Evolutionary conservation across 2,888 invertebrate species (phyloP), one percentile per base, ranked within the genome.

Genomic region (Idaea dimidiata): DNA sequence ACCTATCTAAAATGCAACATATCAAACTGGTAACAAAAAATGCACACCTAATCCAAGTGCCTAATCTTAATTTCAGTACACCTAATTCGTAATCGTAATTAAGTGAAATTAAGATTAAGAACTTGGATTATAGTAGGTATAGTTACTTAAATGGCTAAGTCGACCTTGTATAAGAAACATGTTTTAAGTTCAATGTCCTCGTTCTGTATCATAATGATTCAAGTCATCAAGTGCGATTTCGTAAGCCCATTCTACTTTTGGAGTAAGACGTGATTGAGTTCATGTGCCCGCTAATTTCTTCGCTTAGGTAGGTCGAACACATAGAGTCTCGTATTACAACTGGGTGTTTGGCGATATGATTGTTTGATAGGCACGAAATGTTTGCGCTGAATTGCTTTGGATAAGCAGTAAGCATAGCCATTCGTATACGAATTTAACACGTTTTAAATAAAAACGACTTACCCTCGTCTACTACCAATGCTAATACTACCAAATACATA

Each of bases 181-280:
- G 43, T 43, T 43, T 43, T 14, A 43, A 43, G 43, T 6, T 43
- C 43, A 17, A 43, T 43, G 14, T 43, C 10, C 43, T 43, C 43
- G 43, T 14, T 43, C 10, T 14, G 2, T 43, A 43, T 33, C 55
- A 58, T 63, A 61, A 63, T 57, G 57, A 32, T 56, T 57, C 57
- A 57, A 60, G 62, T 61, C 62, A 61, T 61, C 60, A 62, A 62
- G 10, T 43, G 43, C 43, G 43, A 61, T 56, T 61, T 58, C 61
- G 53, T 58, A 32, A 18, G 59, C 59, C 62, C 57, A 43, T 62
- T 31, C 16, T 54, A 57, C n/a, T 10, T 8, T 43, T 10, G 10
- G 43, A 43, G 43, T 8, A 43, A 43, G 43, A 43, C 43, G 43
- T 43, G 43, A 43, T 43, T 43, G 43, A 14, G 43, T 43, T 43